Percentiles rank a stretch among this genome's conserved stretches.
Evolutionary conservation across 2,888 invertebrate genomes (phyloP).

Genomic region (Cecidostiba fungosa): DNA sequence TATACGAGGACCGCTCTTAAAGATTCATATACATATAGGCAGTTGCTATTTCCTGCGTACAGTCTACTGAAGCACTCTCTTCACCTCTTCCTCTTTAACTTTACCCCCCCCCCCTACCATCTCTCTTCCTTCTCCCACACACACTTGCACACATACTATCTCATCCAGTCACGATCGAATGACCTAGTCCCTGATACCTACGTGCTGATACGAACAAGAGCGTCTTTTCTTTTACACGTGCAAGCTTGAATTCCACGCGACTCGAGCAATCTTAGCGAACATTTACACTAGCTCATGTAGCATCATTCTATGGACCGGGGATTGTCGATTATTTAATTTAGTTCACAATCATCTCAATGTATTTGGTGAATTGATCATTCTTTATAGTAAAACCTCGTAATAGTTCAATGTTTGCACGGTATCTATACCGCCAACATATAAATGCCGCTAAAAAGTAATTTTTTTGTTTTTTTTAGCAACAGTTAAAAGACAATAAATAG

Average conservation of each 20-base stretch:
- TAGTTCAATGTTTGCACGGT: no score
- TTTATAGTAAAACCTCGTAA: no score
- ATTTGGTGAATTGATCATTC: no score
- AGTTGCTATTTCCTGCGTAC: conserved; percentile 3
- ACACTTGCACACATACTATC: background rate
- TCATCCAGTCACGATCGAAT: background rate
- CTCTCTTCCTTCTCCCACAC: background rate
- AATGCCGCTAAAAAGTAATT: no score
- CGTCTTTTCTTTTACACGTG: background rate
- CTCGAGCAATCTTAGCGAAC: background rate
- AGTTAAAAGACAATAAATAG: no score
- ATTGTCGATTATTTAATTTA: no score
- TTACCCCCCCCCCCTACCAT: background rate
- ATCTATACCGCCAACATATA: no score
- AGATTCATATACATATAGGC: background rate
- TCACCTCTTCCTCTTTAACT: background rate
- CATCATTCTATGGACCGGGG: no score
- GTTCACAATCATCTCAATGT: no score
- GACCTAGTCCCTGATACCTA: conserved; percentile 20
- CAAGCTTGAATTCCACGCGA: background rate
- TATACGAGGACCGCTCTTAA: background rate
- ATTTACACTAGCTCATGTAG: no score
- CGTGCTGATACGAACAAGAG: background rate
- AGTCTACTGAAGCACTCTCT: background rate
- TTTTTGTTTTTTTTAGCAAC: no score